Evolutionary conservation across 2,888 invertebrate species (phyloP).

Genomic region (Euspilapteryx auroguttella): DNA sequence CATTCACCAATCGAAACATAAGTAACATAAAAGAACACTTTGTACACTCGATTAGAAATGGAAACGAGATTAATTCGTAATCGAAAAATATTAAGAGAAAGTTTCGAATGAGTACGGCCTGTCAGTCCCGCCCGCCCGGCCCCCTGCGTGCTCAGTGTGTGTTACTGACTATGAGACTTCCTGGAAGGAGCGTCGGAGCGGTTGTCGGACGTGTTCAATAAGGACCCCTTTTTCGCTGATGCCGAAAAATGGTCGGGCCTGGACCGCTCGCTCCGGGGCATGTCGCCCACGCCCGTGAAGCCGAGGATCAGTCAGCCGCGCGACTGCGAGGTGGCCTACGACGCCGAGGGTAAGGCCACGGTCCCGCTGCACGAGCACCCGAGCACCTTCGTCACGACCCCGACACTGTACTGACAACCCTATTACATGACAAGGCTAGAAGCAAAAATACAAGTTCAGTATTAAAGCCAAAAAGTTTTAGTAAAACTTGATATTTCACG

Average conservation of each 20-base stretch:
- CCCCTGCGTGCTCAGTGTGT: neutral
- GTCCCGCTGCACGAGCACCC: too few relatives aligned
- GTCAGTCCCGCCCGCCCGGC: neutral
- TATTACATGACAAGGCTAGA: too few relatives aligned
- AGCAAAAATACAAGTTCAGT: slow-evolving; percentile 8
- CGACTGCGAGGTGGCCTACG: slow-evolving; percentile 71
- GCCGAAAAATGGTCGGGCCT: slow-evolving; percentile 55
- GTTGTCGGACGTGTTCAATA: slow-evolving; percentile 50
- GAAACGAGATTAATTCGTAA: too few relatives aligned
- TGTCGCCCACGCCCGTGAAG: slow-evolving; percentile 73
- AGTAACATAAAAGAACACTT: too few relatives aligned
- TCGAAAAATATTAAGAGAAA: too few relatives aligned
- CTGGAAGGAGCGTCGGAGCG: slow-evolving; percentile 47
- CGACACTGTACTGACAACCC: slow-evolving; percentile 10
- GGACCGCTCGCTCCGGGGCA: slow-evolving; percentile 61
- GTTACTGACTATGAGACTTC: slow-evolving; percentile 48
- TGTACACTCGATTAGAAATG: slow-evolving; percentile 1
- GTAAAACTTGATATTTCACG: too few relatives aligned
- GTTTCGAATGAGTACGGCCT: too few relatives aligned
- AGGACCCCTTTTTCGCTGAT: slow-evolving; percentile 54
- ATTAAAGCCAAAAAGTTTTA: slow-evolving; percentile 6
- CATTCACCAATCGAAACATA: slow-evolving; percentile 15
- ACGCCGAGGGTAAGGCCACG: slow-evolving; percentile 77
- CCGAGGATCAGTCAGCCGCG: slow-evolving; percentile 70
- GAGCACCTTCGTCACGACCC: slow-evolving; percentile 45